These are phyloP conservation scores for Corapipo altera DNA, from an alignment of 2,113 vertebrate species.

Conservation along the genomic window DNA sequence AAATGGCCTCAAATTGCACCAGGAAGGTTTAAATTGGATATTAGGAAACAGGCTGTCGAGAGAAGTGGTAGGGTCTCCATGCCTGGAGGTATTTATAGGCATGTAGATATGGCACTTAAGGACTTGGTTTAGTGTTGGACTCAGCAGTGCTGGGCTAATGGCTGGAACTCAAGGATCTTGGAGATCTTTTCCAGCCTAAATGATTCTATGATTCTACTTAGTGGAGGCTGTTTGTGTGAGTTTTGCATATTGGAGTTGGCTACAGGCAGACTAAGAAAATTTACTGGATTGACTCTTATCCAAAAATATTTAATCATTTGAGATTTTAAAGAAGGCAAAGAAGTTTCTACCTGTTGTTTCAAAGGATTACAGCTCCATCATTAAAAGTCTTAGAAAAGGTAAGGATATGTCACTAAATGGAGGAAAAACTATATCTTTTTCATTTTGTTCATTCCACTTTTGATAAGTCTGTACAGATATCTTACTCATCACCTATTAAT, in stretches of 20 bases:
- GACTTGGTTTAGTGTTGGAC: not conserved
- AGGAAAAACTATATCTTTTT: not conserved
- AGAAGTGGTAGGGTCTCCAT: not conserved
- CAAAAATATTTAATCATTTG: slow-evolving; percentile 3
- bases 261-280: not conserved
- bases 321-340: not conserved
- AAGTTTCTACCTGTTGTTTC: not conserved
- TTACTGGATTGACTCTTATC: not conserved
- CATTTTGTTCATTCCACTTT: not conserved
- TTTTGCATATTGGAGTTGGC: not conserved
- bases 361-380: not conserved
- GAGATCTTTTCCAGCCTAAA: not conserved
- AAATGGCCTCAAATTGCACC: not conserved
- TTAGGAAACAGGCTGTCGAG: not conserved
- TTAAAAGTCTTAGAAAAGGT: not conserved
- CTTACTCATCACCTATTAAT: not conserved
- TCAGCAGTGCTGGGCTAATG: not conserved
- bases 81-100: not conserved
- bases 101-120: not conserved
- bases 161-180: not conserved
- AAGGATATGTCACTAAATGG: not conserved
- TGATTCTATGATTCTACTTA: not conserved
- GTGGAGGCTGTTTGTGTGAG: not conserved
- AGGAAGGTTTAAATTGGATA: not conserved
- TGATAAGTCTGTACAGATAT: not conserved